phyloP scores from a whole-genome alignment of 1,140 invertebrate species.

The Lepidurus apus region DNA sequence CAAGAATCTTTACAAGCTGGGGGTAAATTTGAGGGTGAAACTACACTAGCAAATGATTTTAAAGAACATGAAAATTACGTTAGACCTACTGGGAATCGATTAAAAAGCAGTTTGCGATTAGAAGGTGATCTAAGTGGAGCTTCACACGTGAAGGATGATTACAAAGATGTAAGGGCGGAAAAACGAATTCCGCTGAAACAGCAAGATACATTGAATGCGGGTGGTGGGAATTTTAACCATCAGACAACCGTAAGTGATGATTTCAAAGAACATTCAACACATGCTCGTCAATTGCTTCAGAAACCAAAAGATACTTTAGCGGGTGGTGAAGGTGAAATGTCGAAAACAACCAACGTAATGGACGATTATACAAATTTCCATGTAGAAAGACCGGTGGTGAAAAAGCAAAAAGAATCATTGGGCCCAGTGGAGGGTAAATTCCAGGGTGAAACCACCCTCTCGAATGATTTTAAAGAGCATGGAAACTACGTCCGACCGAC shows the following conservation, averaged over 20 bases:
- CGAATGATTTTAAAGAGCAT: slow-evolving; percentile 3
- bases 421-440: neutral
- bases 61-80: slow-evolving; percentile 19
- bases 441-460: neutral
- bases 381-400: neutral
- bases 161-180: neutral
- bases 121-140: neutral
- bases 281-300: neutral
- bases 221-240: neutral
- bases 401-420: neutral
- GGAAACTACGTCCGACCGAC: neutral
- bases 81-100: neutral
- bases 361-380: neutral
- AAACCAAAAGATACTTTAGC: too few relatives aligned
- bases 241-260: neutral
- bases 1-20: neutral
- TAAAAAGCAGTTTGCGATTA: neutral
- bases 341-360: too few relatives aligned
- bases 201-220: neutral
- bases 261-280: neutral
- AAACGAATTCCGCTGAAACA: neutral
- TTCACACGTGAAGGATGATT: neutral
- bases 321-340: too few relatives aligned
- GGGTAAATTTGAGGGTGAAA: neutral
- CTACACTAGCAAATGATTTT: neutral